phyloP scores from a whole-genome alignment of 2,113 vertebrate species.

The Prionailurus viverrinus region DNA sequence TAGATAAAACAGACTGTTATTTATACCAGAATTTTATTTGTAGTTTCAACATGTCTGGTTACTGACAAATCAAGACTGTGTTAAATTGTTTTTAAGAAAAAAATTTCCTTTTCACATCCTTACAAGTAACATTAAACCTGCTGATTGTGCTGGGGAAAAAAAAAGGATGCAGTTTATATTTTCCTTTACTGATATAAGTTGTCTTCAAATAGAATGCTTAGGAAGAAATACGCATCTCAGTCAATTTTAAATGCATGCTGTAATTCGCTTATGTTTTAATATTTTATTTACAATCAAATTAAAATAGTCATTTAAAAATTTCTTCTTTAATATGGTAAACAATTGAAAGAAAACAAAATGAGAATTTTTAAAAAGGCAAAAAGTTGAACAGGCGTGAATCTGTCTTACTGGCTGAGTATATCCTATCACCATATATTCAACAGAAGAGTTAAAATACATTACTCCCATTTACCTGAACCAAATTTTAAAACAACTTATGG shows the following conservation, averaged over 20 bases:
- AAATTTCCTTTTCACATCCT: slow-evolving; percentile 28
- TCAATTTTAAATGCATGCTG: slow-evolving; percentile 41
- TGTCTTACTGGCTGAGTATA: not conserved
- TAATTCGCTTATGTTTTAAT: slow-evolving; percentile 10
- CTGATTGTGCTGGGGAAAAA: not conserved
- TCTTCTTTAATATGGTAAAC: slow-evolving; percentile 54
- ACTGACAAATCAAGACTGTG: slow-evolving; percentile 17
- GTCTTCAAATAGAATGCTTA: slow-evolving; percentile 28
- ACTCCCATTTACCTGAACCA: not conserved
- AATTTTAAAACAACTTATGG: not conserved
- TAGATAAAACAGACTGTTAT: slow-evolving; percentile 37
- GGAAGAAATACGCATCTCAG: not conserved
- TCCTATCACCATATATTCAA: not conserved
- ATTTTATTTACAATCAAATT: slow-evolving; percentile 1
- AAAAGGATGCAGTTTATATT: not conserved
- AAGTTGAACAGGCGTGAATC: not conserved
- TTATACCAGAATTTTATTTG: slow-evolving; percentile 58
- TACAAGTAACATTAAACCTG: slow-evolving; percentile 37
- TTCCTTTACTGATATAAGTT: slow-evolving; percentile 47
- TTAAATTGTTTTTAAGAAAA: slow-evolving; percentile 45
- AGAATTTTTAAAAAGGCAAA: slow-evolving; percentile 31
- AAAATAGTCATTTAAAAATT: slow-evolving; percentile 32
- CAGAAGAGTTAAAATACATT: slow-evolving; percentile 22
- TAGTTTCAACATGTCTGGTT: not conserved
- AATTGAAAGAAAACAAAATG: not conserved